These are phyloP conservation scores for Alloplasta piceator DNA, from an alignment of 2,888 invertebrate species.

Conservation along the genomic window DNA sequence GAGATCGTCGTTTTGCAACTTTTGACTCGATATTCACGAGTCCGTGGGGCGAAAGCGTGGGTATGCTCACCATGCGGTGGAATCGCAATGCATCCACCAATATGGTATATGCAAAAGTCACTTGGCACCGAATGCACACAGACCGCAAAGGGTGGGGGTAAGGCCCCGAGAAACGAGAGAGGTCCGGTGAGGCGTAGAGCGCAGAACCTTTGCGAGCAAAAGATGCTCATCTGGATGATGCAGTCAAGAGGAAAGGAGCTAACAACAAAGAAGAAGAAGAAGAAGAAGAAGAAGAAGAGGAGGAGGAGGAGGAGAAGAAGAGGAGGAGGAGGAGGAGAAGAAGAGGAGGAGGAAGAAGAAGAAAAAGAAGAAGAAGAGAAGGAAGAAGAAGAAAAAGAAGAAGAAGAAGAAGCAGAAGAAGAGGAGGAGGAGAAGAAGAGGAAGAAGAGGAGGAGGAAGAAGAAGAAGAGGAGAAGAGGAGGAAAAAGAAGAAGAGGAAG, in stretches of 20 bases:
- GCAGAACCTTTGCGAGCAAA: conserved; percentile 18
- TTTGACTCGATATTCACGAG: conserved; percentile 4
- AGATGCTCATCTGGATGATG: not conserved
- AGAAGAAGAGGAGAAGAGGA: conserved; percentile 9
- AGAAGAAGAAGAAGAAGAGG: not conserved
- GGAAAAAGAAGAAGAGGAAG: too few relatives aligned
- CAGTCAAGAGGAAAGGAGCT: not conserved
- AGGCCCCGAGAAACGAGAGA: too few relatives aligned
- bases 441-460: conserved; percentile 7
- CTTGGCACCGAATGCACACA: conserved; percentile 8
- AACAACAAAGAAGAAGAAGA: not conserved
- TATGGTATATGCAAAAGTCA: conserved; percentile 43
- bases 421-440: conserved; percentile 64
- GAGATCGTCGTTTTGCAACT: too few relatives aligned
- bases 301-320: conserved; percentile 21
- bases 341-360: too few relatives aligned
- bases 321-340: conserved; percentile 63
- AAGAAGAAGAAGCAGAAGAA: conserved; percentile 12
- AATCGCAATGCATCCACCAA: not conserved
- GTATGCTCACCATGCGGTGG: conserved; percentile 46
- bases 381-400: conserved; percentile 13
- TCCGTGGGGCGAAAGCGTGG: conserved; percentile 45
- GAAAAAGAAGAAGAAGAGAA: conserved; percentile 30
- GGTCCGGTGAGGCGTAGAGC: too few relatives aligned
- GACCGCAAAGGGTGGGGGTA: conserved; percentile 32